These are phyloP conservation scores for Drosophila ercepeae DNA, from an alignment of 1,140 invertebrate genomes.

Conservation along the genomic window DNA sequence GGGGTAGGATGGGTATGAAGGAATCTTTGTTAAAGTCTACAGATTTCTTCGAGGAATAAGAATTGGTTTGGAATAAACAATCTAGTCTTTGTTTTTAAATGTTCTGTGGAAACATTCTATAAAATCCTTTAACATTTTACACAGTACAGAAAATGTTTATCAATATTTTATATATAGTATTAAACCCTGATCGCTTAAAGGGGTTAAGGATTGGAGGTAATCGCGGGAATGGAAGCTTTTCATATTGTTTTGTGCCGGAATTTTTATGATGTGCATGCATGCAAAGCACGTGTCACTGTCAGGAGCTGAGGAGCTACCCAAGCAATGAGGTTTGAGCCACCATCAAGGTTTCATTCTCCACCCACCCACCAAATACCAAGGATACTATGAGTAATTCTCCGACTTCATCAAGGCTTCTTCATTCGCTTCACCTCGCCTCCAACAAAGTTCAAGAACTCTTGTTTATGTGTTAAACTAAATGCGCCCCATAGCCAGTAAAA, in stretches of 20 bases:
- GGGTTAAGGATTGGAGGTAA: neutral
- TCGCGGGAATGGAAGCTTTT: conserved; percentile 34
- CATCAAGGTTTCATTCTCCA: conserved; percentile 13
- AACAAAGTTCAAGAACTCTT: conserved; percentile 67
- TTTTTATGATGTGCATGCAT: conserved; percentile 83
- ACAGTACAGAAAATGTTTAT: neutral
- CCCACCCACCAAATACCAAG: conserved; percentile 10
- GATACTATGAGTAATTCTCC: conserved; percentile 24
- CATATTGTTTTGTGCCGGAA: conserved; percentile 57
- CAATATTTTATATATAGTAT: neutral
- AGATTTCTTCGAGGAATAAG: too few relatives aligned
- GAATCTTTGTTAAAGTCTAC: too few relatives aligned
- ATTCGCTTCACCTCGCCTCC: conserved; percentile 6
- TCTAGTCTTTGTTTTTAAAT: too few relatives aligned
- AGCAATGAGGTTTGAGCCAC: neutral
- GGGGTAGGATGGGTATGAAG: neutral
- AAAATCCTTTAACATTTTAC: too few relatives aligned
- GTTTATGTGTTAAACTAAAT: conserved; percentile 72
- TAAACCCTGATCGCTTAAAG: conserved; percentile 24
- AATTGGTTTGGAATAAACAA: too few relatives aligned
- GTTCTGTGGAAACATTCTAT: too few relatives aligned
- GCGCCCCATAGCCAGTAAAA: conserved; percentile 35
- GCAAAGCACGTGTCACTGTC: conserved; percentile 81
- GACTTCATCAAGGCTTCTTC: conserved; percentile 37
- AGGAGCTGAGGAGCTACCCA: conserved; percentile 39